Conservation (phyloP, 2,797 vertebrate genomes). For the Lithobates pipiens region DNA sequence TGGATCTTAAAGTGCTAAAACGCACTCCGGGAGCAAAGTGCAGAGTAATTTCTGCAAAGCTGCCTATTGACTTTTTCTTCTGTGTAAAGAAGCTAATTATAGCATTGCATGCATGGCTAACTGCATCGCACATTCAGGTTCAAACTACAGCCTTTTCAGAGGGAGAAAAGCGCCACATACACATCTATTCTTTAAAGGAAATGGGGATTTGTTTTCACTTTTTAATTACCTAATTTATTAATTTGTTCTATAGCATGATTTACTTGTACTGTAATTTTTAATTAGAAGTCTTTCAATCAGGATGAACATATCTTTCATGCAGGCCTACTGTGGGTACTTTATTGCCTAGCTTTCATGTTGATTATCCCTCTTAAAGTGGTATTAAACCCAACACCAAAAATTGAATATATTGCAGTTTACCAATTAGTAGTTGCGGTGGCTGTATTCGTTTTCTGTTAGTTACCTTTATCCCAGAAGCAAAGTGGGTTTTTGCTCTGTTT, state of each 20-base stretch:
- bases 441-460: too few relatives aligned
- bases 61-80: slow-evolving; percentile 56
- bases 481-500: too few relatives aligned
- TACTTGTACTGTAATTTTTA: neutral
- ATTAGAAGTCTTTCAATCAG: neutral
- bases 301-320: neutral
- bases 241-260: neutral
- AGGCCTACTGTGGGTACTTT: neutral
- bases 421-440: too few relatives aligned
- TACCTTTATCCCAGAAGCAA: too few relatives aligned
- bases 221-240: slow-evolving; percentile 26
- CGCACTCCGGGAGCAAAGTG: slow-evolving; percentile 47
- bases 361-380: too few relatives aligned
- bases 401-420: too few relatives aligned
- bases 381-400: too few relatives aligned
- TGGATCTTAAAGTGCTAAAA: slow-evolving; percentile 47
- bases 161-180: slow-evolving; percentile 10
- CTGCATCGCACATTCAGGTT: slow-evolving; percentile 11
- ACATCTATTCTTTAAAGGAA: slow-evolving; percentile 1
- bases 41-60: slow-evolving; percentile 50
- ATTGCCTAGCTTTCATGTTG: neutral
- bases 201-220: neutral
- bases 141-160: slow-evolving; percentile 17
- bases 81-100: slow-evolving; percentile 55
- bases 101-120: slow-evolving; percentile 41